Percentiles rank a stretch among this genome's conserved stretches.
Evolutionary conservation across 1,140 invertebrate species (phyloP).

Genomic region (Drosophila ambigua): DNA sequence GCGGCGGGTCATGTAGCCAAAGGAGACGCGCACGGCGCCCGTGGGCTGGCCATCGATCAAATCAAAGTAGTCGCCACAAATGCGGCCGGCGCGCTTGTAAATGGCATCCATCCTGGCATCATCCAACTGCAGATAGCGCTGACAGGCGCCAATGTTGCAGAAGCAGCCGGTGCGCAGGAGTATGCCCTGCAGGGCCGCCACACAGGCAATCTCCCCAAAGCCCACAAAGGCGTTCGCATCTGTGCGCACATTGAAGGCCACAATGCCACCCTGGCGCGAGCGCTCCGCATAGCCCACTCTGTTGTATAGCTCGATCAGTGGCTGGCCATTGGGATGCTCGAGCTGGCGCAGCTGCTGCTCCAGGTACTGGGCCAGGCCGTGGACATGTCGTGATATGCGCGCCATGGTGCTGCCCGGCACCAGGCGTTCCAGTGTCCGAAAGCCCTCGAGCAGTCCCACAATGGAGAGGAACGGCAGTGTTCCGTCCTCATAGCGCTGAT

Average conservation of each 20-base stretch:
- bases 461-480: slow-evolving; percentile 95
- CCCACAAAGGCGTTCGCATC: slow-evolving; percentile 92
- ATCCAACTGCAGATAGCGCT: slow-evolving; percentile 90
- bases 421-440: slow-evolving; percentile 88
- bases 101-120: slow-evolving; percentile 90
- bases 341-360: slow-evolving; percentile 87
- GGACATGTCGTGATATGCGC: slow-evolving; percentile 90
- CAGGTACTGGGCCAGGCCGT: slow-evolving; percentile 90
- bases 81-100: slow-evolving; percentile 92
- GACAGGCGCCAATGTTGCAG: slow-evolving; percentile 98
- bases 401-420: slow-evolving; percentile 85
- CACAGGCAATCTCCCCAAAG: slow-evolving; percentile 94
- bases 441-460: slow-evolving; percentile 91
- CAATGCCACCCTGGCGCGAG: slow-evolving; percentile 91
- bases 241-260: slow-evolving; percentile 95
- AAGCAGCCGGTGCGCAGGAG: slow-evolving; percentile 96
- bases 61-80: slow-evolving; percentile 96
- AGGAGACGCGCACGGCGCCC: slow-evolving; percentile 95
- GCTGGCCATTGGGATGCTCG: slow-evolving; percentile 89
- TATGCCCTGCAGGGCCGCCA: slow-evolving; percentile 94
- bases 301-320: slow-evolving; percentile 90
- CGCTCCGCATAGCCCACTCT: slow-evolving; percentile 88
- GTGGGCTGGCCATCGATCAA: slow-evolving; percentile 95
- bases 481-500: slow-evolving; percentile 96
- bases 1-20: slow-evolving; percentile 94